Evolutionary conservation across 2,888 invertebrate genomes (phyloP), one percentile per base, ranked within the genome.

Genomic region (Coremacera marginata): DNA sequence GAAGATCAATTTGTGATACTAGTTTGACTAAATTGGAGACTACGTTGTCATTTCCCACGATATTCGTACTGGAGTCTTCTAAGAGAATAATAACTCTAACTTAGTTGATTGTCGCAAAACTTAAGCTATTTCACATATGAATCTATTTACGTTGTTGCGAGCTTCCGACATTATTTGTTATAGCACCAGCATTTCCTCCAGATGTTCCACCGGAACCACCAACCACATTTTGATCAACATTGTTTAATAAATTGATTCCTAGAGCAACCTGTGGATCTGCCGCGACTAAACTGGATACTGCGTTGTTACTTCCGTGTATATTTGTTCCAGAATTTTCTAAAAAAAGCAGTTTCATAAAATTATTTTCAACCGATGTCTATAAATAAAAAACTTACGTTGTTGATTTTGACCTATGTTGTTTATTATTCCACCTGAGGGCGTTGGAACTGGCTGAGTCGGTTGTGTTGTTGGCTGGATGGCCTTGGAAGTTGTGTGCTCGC

Each of bases 111-210:
- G 0, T 19, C 19, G 5, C 5, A 9, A 8, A n/a, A n/a, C 19
- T 55, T n/a, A 1, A n/a, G 1, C 1, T 19, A 19, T 1, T 11
- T 44, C 11, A 44, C 2, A 44, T 4, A 55, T 55, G 7, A 11
- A 11, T 44, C 11, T 11, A 55, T 19, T 19, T 55, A 55, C 55
- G 19, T 22, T 25, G 25, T 25, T 60, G 57, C n/a, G 19, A n/a
- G 27, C 57, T 49, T 16, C 60, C 68, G 31, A 75, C 68, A 34
- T 16, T 31, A 37, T 55, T 75, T 11, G 55, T 55, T 19, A 22
- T 7, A 7, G 2, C 22, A 9, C 55, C 55, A 19, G 19, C 19
- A 55, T 27, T 31, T 63, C 9, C 63, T 27, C 63, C 25, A 65
- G 19, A 19, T 7, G 19, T 5, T 19, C 3, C 63, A 31, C 31